Evolutionary conservation across 2,888 invertebrate genomes (phyloP), one percentile per base, ranked within the genome.

Genomic region (Biston stratarius): DNA sequence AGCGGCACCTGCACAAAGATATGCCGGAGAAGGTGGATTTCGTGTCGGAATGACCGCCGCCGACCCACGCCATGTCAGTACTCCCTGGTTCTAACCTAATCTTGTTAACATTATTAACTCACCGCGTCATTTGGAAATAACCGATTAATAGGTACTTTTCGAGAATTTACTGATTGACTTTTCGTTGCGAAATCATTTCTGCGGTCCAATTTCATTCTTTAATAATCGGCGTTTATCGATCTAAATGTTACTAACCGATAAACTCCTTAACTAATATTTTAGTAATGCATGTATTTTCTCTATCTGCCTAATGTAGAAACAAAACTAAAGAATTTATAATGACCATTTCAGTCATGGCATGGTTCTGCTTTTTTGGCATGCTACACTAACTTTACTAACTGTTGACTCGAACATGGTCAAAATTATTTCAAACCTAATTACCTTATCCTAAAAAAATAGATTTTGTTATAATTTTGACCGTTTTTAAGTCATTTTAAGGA

Each of bases 11-110:
- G 74, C 94, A 94, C 82, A 94, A 94, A 91, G 92, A 94, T 79
- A 83, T 94, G 85, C 94, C 94, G 72, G 94, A 94, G 85, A 92
- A 93, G 82, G 94, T 94, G 87, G 94, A 94, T 83, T 91, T 94
- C 83, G 93, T 94, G 81, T 90, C 91, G 71, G 93, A 93, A 90
- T 93, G 93, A 93, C 91, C 85, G 84, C 83, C 77, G 75, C 69
- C 67, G 75, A 34, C 34, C 34, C 15, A 72, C 78, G 77, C 76
- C 57, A 90, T 87, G 91, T 92, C 92, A 92, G 92, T 92, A 91
- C 70, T 48, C 40, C 40, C 53, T 53, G 59, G 40, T 66, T 66
- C 75, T 79, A 65, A 69, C 74, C 72, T 74, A 72, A 73, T 69
- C 42, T 65, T 69, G 61, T 67, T 64, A 59, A 67, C 34, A 47